These are phyloP conservation scores for Brachyrhaphis roseni DNA, from an alignment of 2,797 vertebrate genomes.

Conservation along the genomic window DNA sequence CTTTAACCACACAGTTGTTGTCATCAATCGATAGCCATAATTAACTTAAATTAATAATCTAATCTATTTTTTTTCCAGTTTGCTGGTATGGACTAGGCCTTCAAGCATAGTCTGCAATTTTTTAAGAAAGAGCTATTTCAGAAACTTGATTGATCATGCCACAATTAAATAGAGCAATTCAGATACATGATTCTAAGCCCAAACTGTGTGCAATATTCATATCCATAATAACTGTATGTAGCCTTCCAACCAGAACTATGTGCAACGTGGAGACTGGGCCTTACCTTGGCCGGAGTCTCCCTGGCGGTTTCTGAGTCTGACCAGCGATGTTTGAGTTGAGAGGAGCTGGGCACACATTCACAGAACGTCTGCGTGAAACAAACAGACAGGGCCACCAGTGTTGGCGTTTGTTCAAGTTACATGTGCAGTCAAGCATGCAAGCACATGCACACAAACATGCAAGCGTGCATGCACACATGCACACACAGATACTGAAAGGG, in stretches of 20 bases:
- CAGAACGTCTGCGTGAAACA: slow-evolving; percentile 84
- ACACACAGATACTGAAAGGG: slow-evolving; percentile 1
- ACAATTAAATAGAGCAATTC: neutral
- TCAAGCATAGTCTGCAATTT: neutral
- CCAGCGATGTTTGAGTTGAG: slow-evolving; percentile 85
- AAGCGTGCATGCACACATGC: neutral
- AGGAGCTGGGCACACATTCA: slow-evolving; percentile 83
- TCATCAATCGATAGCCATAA: neutral
- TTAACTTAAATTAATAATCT: neutral
- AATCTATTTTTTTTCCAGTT: too few relatives aligned
- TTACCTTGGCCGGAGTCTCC: slow-evolving; percentile 84
- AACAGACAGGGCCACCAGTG: slow-evolving; percentile 76
- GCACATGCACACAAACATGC: slow-evolving; percentile 63
- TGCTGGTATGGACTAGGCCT: neutral
- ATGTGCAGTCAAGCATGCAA: slow-evolving; percentile 66
- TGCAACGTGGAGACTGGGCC: slow-evolving; percentile 43
- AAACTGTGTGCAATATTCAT: neutral
- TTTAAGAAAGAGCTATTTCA: neutral
- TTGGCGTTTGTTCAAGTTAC: slow-evolving; percentile 70
- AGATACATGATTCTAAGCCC: neutral
- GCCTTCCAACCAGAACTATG: neutral
- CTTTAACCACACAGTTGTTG: neutral
- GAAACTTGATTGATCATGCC: neutral
- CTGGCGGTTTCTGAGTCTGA: slow-evolving; percentile 84
- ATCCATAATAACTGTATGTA: neutral